phyloP scores from a whole-genome alignment of 2,113 vertebrate species.

The Rhinopithecus roxellana region DNA sequence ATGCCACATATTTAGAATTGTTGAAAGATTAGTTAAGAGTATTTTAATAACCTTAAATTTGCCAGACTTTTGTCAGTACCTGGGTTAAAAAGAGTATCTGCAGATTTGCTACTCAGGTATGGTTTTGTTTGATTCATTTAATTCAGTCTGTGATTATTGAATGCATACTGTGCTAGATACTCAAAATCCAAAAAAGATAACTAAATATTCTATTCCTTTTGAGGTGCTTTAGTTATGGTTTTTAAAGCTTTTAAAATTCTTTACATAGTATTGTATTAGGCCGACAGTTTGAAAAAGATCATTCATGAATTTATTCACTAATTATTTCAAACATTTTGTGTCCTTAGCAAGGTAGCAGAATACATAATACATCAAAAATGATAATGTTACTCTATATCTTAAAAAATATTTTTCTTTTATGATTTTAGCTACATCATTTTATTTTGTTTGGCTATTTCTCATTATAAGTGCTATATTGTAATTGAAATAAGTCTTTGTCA shows the following conservation, averaged over 20 bases:
- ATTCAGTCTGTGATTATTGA: background rate
- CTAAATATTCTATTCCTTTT: background rate
- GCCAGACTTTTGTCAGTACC: background rate
- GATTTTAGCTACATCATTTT: conserved; percentile 32
- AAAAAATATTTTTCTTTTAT: conserved; percentile 5
- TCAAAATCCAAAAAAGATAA: background rate
- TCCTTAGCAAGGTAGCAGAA: background rate
- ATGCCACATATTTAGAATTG: background rate
- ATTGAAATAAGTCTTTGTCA: conserved; percentile 21
- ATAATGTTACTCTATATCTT: background rate
- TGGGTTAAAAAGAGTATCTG: background rate
- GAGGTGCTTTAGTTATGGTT: background rate
- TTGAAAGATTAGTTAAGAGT: background rate
- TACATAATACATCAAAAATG: background rate
- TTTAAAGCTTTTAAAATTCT: background rate
- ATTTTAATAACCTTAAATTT: background rate
- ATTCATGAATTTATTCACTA: background rate
- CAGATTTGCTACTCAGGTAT: background rate
- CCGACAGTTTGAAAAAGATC: background rate
- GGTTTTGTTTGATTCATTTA: background rate
- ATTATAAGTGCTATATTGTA: background rate
- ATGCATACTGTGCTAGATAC: background rate
- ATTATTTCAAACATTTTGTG: background rate
- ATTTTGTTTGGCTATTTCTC: background rate
- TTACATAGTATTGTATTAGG: background rate